Evolutionary conservation across 2,113 vertebrate species (phyloP).

Genomic region (Megaceryle maxima): DNA sequence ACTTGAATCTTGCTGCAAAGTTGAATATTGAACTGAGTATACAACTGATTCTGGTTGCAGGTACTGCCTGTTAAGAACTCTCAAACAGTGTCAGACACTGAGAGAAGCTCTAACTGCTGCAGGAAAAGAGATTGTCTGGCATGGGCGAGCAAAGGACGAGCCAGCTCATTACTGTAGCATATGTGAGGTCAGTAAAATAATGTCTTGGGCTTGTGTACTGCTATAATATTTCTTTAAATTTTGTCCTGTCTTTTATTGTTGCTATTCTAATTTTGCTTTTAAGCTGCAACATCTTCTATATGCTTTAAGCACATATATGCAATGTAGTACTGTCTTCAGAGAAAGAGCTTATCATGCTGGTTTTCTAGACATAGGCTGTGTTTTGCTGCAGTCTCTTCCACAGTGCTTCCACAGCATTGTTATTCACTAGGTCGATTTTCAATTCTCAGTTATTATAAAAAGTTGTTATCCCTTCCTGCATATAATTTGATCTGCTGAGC

Average conservation of each 20-base stretch:
- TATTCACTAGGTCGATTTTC: background rate
- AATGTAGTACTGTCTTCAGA: background rate
- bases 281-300: background rate
- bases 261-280: background rate
- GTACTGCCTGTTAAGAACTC: slow-evolving; percentile 95
- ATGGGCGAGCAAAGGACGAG: slow-evolving; percentile 91
- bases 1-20: background rate
- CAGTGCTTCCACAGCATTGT: background rate
- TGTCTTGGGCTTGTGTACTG: background rate
- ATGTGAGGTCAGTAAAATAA: slow-evolving; percentile 86
- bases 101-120: slow-evolving; percentile 89
- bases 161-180: slow-evolving; percentile 98
- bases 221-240: background rate
- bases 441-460: slow-evolving; percentile 13
- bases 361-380: background rate
- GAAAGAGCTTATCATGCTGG: background rate
- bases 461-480: background rate
- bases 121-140: slow-evolving; percentile 93
- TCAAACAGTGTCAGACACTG: slow-evolving; percentile 96
- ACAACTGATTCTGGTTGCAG: slow-evolving; percentile 66
- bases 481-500: background rate
- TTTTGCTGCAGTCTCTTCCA: background rate
- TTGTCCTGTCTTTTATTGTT: background rate
- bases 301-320: background rate
- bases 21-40: background rate